These are phyloP conservation scores for Neoitamus cyanurus DNA, from an alignment of 2,888 invertebrate genomes.

Conservation along the genomic window DNA sequence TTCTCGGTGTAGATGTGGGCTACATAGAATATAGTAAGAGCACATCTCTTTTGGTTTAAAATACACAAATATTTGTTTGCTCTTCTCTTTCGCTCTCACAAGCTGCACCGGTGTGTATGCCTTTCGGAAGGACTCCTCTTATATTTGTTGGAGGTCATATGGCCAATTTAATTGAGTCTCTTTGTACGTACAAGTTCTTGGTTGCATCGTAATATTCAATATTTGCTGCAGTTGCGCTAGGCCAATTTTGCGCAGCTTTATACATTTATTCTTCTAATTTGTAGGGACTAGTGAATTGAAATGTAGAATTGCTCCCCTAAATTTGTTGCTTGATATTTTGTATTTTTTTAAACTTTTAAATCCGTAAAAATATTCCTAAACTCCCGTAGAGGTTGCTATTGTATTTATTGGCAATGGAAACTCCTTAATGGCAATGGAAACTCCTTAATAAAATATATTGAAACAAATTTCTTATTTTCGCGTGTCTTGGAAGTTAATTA, in stretches of 20 bases:
- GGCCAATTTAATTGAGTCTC: slow-evolving; percentile 65
- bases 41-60: background rate
- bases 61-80: background rate
- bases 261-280: background rate
- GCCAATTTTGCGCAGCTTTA: background rate
- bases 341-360: too few species aligned
- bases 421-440: too few species aligned
- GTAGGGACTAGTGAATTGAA: background rate
- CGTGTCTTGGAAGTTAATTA: background rate
- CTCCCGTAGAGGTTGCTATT: too few species aligned
- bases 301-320: too few species aligned
- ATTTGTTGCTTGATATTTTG: background rate
- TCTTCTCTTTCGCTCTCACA: background rate
- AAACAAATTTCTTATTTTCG: background rate
- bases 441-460: background rate
- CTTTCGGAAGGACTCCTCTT: slow-evolving; percentile 38
- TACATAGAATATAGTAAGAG: background rate
- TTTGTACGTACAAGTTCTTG: slow-evolving; percentile 59
- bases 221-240: background rate
- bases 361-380: too few species aligned
- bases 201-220: background rate
- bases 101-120: slow-evolving; percentile 26
- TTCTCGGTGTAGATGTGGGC: background rate
- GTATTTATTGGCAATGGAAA: too few species aligned
- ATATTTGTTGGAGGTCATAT: slow-evolving; percentile 61